Percentiles rank a stretch among this genome's conserved stretches.
Evolutionary conservation across 2,888 invertebrate species (phyloP).

Genomic region (Amphipyra tragopoginis): DNA sequence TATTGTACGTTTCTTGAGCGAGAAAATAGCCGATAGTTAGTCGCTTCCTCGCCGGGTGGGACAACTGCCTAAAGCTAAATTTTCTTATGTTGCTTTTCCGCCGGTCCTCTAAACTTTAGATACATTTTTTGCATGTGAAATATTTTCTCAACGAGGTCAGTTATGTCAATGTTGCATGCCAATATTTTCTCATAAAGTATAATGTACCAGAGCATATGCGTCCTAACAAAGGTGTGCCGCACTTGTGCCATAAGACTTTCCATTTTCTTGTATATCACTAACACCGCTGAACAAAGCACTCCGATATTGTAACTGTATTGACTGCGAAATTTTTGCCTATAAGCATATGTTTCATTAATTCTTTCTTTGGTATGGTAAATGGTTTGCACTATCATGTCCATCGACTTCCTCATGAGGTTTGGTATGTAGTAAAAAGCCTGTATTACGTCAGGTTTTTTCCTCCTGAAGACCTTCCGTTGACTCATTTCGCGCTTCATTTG

Average conservation of each 20-base stretch:
- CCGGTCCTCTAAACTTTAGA: background rate
- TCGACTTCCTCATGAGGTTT: conserved; percentile 26
- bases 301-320: conserved; percentile 57
- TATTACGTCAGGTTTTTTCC: no score
- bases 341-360: conserved; percentile 49
- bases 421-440: background rate
- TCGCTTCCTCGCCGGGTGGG: no score
- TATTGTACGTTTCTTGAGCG: no score
- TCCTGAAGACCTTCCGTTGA: no score
- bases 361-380: conserved; percentile 63
- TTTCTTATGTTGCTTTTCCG: no score
- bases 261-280: conserved; percentile 62
- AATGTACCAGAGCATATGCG: conserved; percentile 65
- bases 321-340: conserved; percentile 40
- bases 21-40: no score
- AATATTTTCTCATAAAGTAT: conserved; percentile 68
- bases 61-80: no score
- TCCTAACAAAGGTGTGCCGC: background rate
- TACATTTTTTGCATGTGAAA: conserved; percentile 39
- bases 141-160: conserved; percentile 55
- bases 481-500: no score
- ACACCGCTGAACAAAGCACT: conserved; percentile 59
- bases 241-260: conserved; percentile 56
- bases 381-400: conserved; percentile 64
- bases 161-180: conserved; percentile 60